These are phyloP conservation scores for Drosophila bipectinata DNA, from an alignment of 1,140 invertebrate genomes.

Conservation along the genomic window DNA sequence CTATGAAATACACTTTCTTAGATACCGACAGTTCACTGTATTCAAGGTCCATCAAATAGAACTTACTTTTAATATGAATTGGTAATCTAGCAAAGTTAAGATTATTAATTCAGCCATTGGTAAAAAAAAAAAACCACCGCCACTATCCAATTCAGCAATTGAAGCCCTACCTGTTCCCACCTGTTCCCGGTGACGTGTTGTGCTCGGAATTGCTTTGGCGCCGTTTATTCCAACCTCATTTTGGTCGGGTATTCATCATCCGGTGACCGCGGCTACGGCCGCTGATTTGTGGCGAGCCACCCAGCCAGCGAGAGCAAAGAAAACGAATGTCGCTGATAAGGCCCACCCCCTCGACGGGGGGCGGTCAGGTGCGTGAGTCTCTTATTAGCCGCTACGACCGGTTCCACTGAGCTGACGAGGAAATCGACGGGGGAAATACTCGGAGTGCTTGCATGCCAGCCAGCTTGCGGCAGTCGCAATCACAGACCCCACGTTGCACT, in stretches of 20 bases:
- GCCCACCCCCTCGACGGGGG: not conserved
- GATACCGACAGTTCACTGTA: not conserved
- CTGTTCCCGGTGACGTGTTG: constrained; percentile 43
- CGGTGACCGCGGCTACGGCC: constrained; percentile 46
- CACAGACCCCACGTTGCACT: constrained; percentile 1
- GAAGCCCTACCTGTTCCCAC: not conserved
- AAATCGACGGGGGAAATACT: constrained; percentile 3
- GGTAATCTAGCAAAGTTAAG: constrained; percentile 26
- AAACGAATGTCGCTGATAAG: constrained; percentile 68
- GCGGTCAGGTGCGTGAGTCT: constrained; percentile 48
- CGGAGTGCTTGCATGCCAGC: constrained; percentile 25
- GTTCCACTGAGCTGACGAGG: constrained; percentile 16
- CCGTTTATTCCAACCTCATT: constrained; percentile 22
- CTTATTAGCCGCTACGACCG: constrained; percentile 36
- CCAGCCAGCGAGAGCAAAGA: constrained; percentile 42
- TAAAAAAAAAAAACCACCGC: not conserved
- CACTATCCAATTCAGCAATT: not conserved
- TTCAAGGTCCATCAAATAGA: not conserved
- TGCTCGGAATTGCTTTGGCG: constrained; percentile 22
- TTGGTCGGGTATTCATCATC: constrained; percentile 62
- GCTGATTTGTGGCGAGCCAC: constrained; percentile 37
- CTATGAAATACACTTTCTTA: not conserved
- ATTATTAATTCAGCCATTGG: constrained; percentile 16
- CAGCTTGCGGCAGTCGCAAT: too few relatives aligned
- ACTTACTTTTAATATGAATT: constrained; percentile 15